Base-by-base conservation (phyloP, 2,888 invertebrate genomes). In the Melanotus villosus region DNA sequence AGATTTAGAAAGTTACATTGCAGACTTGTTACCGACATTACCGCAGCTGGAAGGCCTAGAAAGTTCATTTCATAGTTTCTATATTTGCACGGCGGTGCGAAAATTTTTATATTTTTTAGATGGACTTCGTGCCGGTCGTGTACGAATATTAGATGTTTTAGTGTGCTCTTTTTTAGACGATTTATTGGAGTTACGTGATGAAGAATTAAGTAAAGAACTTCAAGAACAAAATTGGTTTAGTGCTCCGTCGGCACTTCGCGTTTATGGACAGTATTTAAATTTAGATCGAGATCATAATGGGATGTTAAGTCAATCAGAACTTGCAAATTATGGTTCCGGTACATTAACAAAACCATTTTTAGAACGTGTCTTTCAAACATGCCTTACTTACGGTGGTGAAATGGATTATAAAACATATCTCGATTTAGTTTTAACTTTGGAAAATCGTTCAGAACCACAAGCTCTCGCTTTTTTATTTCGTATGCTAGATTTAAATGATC, bases 351-450 rank as follows among this genome's bases (percentile, higher is more conserved):
- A 92, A 43, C 94, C 95, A 0, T 99, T 98, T 84, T 88, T 98
- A 1, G 94, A 96, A 78, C 89, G 97, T 34, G 95, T 98, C 0
- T 98, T 97, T 85, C 96, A 98, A 83, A 97, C 97, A 80, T 97
- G 96, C 79, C 89, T 97, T 2, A 98, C 98, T 0, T 98, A 97
- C 82, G 95, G 96, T 76, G 95, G 94, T 0, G 95, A 96, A 85
- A 96, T 96, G 94, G 98, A 99, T 85, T 99, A 98, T 86, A 98
- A 98, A 85, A 96, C 97, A 0, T 99, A 97, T 83, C 86, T 99
- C 19, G 97, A 98, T 83, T 92, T 99, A 82, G 96, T 97, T 0
- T 87, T 98, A 30, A 98, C 98, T 0, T 85, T 98, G 73, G 97
- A 98, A 85, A 97, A 98, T 86, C 89, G 96, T 16, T 90, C 92